phyloP scores from a whole-genome alignment of 2,113 vertebrate genomes.

The Epinephelus moara region DNA sequence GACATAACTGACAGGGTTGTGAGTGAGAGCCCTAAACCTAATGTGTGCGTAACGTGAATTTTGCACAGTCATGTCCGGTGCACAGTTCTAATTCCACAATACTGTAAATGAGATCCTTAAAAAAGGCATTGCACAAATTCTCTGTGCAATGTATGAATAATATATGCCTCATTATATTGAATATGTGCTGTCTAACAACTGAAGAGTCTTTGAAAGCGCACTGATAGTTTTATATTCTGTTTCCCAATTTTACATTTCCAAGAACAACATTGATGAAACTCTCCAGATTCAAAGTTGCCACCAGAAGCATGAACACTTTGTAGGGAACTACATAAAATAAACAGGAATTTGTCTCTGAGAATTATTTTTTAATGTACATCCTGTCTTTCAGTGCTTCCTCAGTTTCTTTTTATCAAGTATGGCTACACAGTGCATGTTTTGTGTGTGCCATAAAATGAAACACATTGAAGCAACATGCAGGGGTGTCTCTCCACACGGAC shows the following conservation, averaged over 20 bases:
- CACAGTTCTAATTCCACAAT: background rate
- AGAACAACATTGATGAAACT: conserved; percentile 4
- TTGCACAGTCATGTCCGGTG: background rate
- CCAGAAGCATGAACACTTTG: background rate
- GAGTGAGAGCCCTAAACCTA: background rate
- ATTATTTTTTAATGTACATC: background rate
- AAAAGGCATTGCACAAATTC: background rate
- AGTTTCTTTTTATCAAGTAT: background rate
- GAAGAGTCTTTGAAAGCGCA: conserved; percentile 1
- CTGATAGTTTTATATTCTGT: conserved; percentile 20
- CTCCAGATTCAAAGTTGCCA: background rate
- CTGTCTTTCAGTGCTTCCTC: background rate
- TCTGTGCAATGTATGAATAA: conserved; percentile 4
- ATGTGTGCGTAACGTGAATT: background rate
- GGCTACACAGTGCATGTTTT: background rate
- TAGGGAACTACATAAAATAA: background rate
- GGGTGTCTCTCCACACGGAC: background rate
- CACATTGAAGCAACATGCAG: background rate
- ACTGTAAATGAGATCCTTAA: background rate
- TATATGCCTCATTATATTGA: background rate
- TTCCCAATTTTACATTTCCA: background rate
- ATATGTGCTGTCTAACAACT: conserved; percentile 1
- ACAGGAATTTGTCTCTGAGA: background rate
- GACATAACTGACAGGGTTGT: background rate
- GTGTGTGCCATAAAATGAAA: background rate